These are phyloP conservation scores for Oriolus oriolus DNA, from an alignment of 2,113 vertebrate genomes.

Conservation along the genomic window DNA sequence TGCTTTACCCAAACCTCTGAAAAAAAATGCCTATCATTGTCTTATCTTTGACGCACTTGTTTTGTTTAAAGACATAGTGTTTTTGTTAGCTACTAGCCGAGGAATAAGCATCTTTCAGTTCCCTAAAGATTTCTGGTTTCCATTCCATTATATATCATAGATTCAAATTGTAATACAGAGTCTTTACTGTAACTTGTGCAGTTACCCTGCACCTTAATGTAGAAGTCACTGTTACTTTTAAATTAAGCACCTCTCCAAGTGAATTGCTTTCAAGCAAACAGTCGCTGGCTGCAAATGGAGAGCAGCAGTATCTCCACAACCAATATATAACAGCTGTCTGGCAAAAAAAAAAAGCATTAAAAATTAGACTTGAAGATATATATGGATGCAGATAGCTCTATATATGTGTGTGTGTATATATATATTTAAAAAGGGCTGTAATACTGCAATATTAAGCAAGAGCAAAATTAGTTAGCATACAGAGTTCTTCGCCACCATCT, in stretches of 20 bases:
- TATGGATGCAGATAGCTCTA: background rate
- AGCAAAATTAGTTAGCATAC: background rate
- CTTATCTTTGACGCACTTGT: background rate
- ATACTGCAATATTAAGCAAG: background rate
- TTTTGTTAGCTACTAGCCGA: background rate
- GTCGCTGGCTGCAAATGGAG: background rate
- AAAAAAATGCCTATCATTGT: background rate
- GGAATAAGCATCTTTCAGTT: background rate
- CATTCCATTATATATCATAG: background rate
- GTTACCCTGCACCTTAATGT: background rate
- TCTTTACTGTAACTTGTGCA: background rate
- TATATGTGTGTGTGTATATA: background rate
- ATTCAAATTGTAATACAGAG: background rate
- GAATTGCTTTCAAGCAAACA: background rate
- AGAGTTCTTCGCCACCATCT: background rate
- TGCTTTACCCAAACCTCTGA: background rate
- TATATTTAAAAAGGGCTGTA: background rate
- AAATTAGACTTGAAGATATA: background rate
- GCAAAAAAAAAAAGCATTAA: background rate
- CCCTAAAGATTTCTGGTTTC: background rate
- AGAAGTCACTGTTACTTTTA: background rate
- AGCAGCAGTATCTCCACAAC: background rate
- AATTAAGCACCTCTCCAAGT: background rate
- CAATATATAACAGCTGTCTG: background rate
- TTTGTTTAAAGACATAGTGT: background rate